A percentile compares a stretch with the other conserved stretches of the same genome.
phyloP scores from a whole-genome alignment of 2,797 vertebrate species.

The Pangasius larnaudii region DNA sequence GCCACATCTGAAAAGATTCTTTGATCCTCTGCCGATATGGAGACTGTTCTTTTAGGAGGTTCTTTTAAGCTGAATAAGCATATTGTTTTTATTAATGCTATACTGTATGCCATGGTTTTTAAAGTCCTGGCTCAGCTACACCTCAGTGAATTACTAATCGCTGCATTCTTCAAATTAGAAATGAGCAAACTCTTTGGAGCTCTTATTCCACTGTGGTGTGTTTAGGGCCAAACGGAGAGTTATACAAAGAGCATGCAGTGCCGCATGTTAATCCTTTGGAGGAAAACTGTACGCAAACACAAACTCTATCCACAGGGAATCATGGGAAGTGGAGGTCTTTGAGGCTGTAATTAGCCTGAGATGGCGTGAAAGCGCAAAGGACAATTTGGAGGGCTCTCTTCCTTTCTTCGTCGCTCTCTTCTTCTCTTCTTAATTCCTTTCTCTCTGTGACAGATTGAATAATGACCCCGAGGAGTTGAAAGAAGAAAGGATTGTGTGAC shows the following conservation, averaged over 20 bases:
- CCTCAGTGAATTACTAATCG: neutral
- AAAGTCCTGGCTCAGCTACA: neutral
- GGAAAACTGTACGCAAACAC: neutral
- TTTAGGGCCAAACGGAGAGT: neutral
- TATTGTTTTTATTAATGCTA: neutral
- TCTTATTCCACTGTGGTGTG: neutral
- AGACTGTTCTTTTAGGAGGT: neutral
- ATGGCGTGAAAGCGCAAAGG: slow-evolving; percentile 14
- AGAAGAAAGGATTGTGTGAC: slow-evolving; percentile 25
- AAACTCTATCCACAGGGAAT: slow-evolving; percentile 28
- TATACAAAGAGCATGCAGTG: neutral
- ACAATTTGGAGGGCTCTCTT: slow-evolving; percentile 1
- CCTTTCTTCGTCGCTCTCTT: neutral
- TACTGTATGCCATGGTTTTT: neutral
- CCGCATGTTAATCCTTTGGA: neutral
- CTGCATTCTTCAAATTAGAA: neutral
- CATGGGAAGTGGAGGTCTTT: slow-evolving; percentile 38
- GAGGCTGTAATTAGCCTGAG: slow-evolving; percentile 36
- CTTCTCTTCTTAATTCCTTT: neutral
- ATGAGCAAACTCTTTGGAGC: neutral
- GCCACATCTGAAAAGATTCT: slow-evolving; percentile 2
- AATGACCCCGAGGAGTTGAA: slow-evolving; percentile 51
- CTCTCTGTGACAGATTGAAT: slow-evolving; percentile 53
- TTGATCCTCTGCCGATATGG: neutral
- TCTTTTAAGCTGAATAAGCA: neutral